A percentile compares a stretch with the other conserved stretches of the same genome.
Conservation (phyloP, 2,888 invertebrate species). For the Lepidochitona cinerea region DNA sequence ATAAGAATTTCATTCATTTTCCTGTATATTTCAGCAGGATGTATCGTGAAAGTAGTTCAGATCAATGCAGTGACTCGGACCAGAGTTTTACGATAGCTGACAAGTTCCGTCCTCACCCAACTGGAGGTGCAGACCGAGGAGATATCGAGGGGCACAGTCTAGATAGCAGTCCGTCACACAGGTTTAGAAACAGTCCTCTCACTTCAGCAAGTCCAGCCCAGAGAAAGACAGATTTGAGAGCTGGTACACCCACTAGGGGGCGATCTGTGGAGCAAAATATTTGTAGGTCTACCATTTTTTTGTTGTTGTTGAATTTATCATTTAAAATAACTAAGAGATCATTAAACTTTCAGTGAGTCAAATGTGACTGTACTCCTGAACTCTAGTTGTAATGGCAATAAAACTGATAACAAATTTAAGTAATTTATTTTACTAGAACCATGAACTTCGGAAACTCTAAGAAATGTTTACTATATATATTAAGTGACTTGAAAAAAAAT, state of each 20-base stretch:
- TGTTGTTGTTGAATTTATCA: too few species aligned
- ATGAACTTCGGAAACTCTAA: too few species aligned
- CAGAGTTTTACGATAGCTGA: slow-evolving; percentile 40
- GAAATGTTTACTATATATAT: too few species aligned
- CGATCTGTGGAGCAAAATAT: slow-evolving; percentile 42
- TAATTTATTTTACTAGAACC: too few species aligned
- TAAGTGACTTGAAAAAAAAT: too few species aligned
- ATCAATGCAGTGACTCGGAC: slow-evolving; percentile 57
- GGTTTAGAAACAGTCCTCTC: slow-evolving; percentile 43
- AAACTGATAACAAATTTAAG: too few species aligned
- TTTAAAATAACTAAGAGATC: too few species aligned
- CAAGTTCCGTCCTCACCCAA: slow-evolving; percentile 26
- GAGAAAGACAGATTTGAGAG: slow-evolving; percentile 1
- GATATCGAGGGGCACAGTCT: slow-evolving; percentile 62
- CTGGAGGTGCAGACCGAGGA: slow-evolving; percentile 13
- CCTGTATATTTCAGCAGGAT: slow-evolving; percentile 21
- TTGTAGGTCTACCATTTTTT: too few species aligned
- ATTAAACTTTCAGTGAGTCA: too few species aligned
- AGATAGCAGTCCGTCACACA: slow-evolving; percentile 53
- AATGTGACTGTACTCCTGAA: too few species aligned
- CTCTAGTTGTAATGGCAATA: too few species aligned
- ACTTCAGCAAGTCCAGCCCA: slow-evolving; percentile 7
- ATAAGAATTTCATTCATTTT: slow-evolving; percentile 6
- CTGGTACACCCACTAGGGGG: slow-evolving; percentile 32
- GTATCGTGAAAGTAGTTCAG: slow-evolving; percentile 54